Evolutionary conservation across 2,113 vertebrate species (phyloP).

Genomic region (Vulpes vulpes): DNA sequence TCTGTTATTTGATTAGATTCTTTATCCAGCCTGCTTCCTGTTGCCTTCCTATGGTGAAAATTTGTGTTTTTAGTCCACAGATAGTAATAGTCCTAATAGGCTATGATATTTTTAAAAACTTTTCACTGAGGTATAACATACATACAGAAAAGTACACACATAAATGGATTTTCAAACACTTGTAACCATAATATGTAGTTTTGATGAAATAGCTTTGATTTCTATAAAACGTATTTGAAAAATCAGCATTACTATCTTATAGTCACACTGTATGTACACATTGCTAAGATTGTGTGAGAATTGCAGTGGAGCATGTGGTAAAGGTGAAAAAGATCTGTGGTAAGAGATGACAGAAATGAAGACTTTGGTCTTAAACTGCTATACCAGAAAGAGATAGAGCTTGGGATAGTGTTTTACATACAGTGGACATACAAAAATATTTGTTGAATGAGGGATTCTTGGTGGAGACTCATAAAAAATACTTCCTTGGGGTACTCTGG

Average conservation of each 20-base stretch:
- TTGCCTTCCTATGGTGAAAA: background rate
- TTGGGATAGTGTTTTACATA: background rate
- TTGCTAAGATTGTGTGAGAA: background rate
- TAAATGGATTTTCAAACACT: background rate
- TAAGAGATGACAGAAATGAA: background rate
- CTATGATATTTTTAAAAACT: background rate
- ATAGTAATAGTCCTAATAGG: background rate
- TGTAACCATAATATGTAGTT: background rate
- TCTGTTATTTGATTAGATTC: background rate
- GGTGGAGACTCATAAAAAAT: background rate
- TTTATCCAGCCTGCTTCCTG: background rate
- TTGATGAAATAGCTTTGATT: slow-evolving; percentile 46
- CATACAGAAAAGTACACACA: background rate
- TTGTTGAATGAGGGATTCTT: slow-evolving; percentile 9
- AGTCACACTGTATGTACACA: background rate
- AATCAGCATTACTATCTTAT: background rate
- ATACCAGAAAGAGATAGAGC: background rate
- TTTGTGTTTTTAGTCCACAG: background rate
- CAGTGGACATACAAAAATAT: background rate
- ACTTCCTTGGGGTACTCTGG: background rate
- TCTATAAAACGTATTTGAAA: background rate
- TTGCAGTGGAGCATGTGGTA: background rate
- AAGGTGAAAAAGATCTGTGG: background rate
- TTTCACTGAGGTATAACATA: background rate
- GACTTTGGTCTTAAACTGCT: background rate